Conservation (phyloP, 2,888 invertebrate species). For the Caenorhabditis sulstoni region DNA sequence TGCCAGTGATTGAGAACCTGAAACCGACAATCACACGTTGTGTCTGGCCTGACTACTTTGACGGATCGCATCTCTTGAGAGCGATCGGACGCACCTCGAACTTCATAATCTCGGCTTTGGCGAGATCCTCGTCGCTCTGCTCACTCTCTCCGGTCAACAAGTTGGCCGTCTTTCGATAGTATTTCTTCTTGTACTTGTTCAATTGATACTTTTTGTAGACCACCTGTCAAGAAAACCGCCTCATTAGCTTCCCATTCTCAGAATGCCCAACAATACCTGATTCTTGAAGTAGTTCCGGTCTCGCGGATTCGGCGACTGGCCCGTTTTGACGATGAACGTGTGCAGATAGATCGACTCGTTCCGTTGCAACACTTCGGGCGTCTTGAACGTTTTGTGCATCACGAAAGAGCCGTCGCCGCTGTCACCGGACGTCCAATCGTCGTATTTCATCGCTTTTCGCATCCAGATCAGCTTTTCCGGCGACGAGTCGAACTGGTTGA, state of each 20-base stretch:
- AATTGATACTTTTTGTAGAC: slow-evolving; percentile 63
- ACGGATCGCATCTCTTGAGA: background rate
- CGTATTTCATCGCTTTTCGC: slow-evolving; percentile 78
- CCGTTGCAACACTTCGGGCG: slow-evolving; percentile 82
- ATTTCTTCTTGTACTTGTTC: slow-evolving; percentile 87
- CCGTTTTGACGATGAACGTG: slow-evolving; percentile 86
- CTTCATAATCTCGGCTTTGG: slow-evolving; percentile 83
- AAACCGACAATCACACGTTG: background rate
- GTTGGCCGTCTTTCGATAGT: slow-evolving; percentile 91
- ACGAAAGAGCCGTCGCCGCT: slow-evolving; percentile 81
- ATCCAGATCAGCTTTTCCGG: slow-evolving; percentile 40
- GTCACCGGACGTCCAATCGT: slow-evolving; percentile 81
- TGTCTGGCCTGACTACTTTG: no score
- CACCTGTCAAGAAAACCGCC: no score
- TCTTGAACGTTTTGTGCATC: slow-evolving; percentile 78
- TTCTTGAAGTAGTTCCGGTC: slow-evolving; percentile 57
- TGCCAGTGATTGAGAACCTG: slow-evolving; percentile 98
- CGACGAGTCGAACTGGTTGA: slow-evolving; percentile 81
- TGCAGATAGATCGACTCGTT: slow-evolving; percentile 96
- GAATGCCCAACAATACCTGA: no score
- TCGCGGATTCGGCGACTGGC: slow-evolving; percentile 88
- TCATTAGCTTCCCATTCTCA: no score
- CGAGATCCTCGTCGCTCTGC: slow-evolving; percentile 78
- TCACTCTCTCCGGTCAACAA: slow-evolving; percentile 88
- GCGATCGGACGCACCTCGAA: slow-evolving; percentile 40